Evolutionary conservation across 1,140 invertebrate species (phyloP), one percentile per base, ranked within the genome.

Genomic region (Brachionus manjavacas): DNA sequence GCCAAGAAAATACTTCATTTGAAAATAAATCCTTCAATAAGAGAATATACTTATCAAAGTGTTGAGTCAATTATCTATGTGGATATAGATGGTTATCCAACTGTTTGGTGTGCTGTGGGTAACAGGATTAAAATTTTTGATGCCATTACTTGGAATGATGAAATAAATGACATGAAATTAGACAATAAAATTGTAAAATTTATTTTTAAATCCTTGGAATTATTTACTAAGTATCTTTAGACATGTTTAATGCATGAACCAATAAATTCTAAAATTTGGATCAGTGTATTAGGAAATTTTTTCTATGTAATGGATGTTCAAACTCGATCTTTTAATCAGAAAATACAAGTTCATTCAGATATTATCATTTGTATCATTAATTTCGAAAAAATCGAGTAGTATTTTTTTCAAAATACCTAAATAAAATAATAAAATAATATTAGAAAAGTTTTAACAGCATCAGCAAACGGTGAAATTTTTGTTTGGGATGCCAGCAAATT

Each of bases 81-180:
- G 8, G 23, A 81, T 68, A 68, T 64, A 20, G 52, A 81, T 25
- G 60, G 35, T 11, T 41, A 64, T 60, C 64, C 79, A 46, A 81
- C 52, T 39, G 52, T 81, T 64, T 81, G 79, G 79, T 81, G 79
- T 25, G 79, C 49, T 60, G 16, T 68, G 41, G 79, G 64, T 20
- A 66, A 41, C 60, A 64, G 52, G 35, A 81, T 81, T 81, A 60
- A 64, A 46, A 81, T 81, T 39, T 81, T 43, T 23, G 79, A 81
- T 68, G 79, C 79, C 8, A 81, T 68, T 25, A 81, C 52, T 46
- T 81, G 79, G 79, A 60, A 81, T 23, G 79, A 81, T 35, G 79
- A 81, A 64, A 49, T 25, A 49, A 46, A 2, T 23, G 52, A 68
- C 11, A 81, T 81, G 12, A 81, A 81, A 64, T 68, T 81, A 60